Percentiles rank a stretch among this genome's conserved stretches.
Conservation (phyloP, 1,140 invertebrate species). For the Zelostemma sp. region DNA sequence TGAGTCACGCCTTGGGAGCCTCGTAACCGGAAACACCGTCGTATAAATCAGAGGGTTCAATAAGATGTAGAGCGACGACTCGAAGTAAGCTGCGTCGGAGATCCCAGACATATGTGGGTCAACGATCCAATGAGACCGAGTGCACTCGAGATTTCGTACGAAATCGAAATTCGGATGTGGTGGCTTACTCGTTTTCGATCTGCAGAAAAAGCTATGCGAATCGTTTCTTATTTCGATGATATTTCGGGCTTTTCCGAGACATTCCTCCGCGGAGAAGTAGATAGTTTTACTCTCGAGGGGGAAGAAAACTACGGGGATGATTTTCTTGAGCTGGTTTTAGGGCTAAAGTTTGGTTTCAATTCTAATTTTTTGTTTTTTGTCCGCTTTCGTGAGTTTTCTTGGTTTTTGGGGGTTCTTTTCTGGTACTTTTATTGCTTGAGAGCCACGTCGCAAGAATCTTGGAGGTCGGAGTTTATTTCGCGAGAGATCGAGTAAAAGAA, state of each 20-base stretch:
- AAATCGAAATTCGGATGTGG: slow-evolving; percentile 39
- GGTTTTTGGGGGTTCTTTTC: no score
- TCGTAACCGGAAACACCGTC: slow-evolving; percentile 48
- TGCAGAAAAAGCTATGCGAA: slow-evolving; percentile 8
- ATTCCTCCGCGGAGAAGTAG: no score
- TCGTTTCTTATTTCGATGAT: slow-evolving; percentile 27
- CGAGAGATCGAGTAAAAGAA: slow-evolving; percentile 25
- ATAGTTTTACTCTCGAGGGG: no score
- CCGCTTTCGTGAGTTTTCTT: no score
- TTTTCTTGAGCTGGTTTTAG: no score
- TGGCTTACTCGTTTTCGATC: slow-evolving; percentile 17
- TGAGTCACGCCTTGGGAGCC: slow-evolving; percentile 48
- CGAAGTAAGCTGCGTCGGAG: slow-evolving; percentile 37
- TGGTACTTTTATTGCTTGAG: no score
- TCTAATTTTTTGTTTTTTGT: no score
- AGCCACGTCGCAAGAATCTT: no score
- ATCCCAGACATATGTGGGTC: slow-evolving; percentile 51
- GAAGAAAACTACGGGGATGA: no score
- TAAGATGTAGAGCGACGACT: slow-evolving; percentile 46
- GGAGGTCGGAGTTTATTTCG: no score
- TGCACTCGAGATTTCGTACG: slow-evolving; percentile 39
- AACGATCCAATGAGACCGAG: slow-evolving; percentile 47
- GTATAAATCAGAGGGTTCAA: slow-evolving; percentile 52
- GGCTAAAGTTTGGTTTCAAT: no score
- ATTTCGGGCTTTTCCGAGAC: slow-evolving; percentile 17